Percentiles rank a stretch among this genome's conserved stretches.
These are phyloP conservation scores for Xestia ashworthii DNA, from an alignment of 2,888 invertebrate species.

Conservation along the genomic window DNA sequence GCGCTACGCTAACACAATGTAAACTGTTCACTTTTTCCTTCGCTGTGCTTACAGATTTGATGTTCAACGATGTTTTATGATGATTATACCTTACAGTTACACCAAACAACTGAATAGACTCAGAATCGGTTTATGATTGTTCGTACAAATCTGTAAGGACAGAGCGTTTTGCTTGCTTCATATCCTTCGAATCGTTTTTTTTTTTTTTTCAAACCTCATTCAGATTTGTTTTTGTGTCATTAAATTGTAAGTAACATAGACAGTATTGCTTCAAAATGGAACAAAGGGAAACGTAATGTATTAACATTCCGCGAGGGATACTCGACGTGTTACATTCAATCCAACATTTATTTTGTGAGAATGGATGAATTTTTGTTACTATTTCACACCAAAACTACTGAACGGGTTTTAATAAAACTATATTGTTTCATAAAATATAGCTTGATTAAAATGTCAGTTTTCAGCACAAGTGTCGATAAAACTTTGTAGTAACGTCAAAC, in stretches of 20 bases:
- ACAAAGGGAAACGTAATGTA: neutral
- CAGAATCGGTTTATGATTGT: neutral
- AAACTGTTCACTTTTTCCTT: constrained; percentile 56
- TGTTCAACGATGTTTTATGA: neutral
- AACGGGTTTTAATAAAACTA: neutral
- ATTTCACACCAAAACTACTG: neutral
- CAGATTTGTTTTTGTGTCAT: neutral
- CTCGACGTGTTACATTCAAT: neutral
- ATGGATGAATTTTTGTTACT: neutral
- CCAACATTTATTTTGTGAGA: too few relatives aligned
- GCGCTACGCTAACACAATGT: constrained; percentile 61
- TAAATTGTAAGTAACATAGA: neutral
- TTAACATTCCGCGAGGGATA: neutral
- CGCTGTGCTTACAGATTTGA: constrained; percentile 36
- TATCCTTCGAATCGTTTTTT: neutral
- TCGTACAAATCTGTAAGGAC: constrained; percentile 51
- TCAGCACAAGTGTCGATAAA: neutral
- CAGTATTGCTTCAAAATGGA: neutral
- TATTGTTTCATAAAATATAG: neutral
- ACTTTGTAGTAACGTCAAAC: neutral
- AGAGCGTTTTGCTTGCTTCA: constrained; percentile 18
- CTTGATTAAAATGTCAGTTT: neutral
- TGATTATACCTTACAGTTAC: neutral
- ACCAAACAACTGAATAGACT: neutral
- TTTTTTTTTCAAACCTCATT: neutral